Percentiles rank a stretch among this genome's conserved stretches.
These are phyloP conservation scores for Conistra vaccinii DNA, from an alignment of 2,888 invertebrate genomes.

Conservation along the genomic window DNA sequence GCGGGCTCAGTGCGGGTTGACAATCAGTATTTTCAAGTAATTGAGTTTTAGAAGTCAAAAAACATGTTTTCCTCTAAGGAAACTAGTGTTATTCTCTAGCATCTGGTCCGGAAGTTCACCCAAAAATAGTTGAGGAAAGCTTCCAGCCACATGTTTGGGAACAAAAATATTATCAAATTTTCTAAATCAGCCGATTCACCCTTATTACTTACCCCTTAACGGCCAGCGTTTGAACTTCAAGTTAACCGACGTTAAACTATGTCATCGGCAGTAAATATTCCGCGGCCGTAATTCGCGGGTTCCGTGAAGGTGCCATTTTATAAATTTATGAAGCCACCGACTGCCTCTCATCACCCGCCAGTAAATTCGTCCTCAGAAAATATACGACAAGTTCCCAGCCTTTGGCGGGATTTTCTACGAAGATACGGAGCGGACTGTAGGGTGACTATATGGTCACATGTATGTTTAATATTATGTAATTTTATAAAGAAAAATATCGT, in stretches of 20 bases:
- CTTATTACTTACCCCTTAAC: too few relatives aligned
- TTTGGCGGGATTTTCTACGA: constrained; percentile 58
- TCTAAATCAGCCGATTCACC: neutral
- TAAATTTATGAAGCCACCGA: constrained; percentile 68
- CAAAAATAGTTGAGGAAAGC: neutral
- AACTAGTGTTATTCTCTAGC: neutral
- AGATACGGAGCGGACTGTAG: constrained; percentile 60
- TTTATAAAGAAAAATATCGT: too few relatives aligned
- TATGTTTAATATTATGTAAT: neutral
- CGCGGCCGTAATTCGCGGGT: constrained; percentile 39
- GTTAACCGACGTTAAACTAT: constrained; percentile 41
- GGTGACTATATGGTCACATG: constrained; percentile 51
- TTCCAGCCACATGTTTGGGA: too few relatives aligned
- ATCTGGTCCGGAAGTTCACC: neutral
- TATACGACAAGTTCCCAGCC: constrained; percentile 71
- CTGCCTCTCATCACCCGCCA: constrained; percentile 70
- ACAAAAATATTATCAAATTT: neutral
- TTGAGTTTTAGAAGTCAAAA: neutral
- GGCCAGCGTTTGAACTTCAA: constrained; percentile 21
- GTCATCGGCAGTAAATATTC: constrained; percentile 59
- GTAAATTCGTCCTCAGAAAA: constrained; percentile 73
- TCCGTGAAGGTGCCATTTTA: constrained; percentile 58
- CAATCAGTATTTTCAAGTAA: neutral
- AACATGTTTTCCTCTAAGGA: neutral
- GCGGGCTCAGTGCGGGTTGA: too few relatives aligned